Conservation (phyloP, 2,888 invertebrate species). For the Ectropis crepuscularia region DNA sequence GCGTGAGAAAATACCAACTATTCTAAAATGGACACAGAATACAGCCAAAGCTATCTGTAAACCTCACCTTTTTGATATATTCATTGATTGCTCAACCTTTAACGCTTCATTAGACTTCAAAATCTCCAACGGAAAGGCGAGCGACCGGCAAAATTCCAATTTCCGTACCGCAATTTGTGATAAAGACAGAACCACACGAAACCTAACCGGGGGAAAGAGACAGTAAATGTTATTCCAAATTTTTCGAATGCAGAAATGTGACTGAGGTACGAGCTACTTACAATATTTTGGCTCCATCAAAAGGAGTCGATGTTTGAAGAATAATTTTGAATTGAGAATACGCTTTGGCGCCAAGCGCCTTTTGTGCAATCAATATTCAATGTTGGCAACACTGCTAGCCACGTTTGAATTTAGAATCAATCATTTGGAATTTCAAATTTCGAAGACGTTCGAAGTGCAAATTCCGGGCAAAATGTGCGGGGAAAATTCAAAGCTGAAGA, state of each 20-base stretch:
- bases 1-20: not conserved
- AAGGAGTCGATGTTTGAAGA: slow-evolving; percentile 77
- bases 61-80: slow-evolving; percentile 66
- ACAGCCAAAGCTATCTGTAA: slow-evolving; percentile 43
- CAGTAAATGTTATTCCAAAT: slow-evolving; percentile 54
- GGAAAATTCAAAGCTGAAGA: slow-evolving; percentile 11
- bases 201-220: slow-evolving; percentile 48
- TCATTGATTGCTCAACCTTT: slow-evolving; percentile 81
- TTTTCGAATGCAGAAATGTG: slow-evolving; percentile 68
- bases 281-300: slow-evolving; percentile 82
- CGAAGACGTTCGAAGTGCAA: slow-evolving; percentile 57
- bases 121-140: slow-evolving; percentile 80
- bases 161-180: slow-evolving; percentile 74
- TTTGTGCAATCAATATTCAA: slow-evolving; percentile 85
- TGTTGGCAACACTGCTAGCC: slow-evolving; percentile 72
- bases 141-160: slow-evolving; percentile 80
- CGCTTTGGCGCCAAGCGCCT: slow-evolving; percentile 81
- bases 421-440: slow-evolving; percentile 69
- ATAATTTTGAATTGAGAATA: slow-evolving; percentile 85
- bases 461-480: slow-evolving; percentile 35
- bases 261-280: slow-evolving; percentile 81
- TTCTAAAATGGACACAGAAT: slow-evolving; percentile 23
- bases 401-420: slow-evolving; percentile 75
- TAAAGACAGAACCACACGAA: slow-evolving; percentile 47
- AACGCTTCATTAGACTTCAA: slow-evolving; percentile 77